Evolutionary conservation across 2,113 vertebrate genomes (phyloP).

Genomic region (Spea multiplicata): DNA sequence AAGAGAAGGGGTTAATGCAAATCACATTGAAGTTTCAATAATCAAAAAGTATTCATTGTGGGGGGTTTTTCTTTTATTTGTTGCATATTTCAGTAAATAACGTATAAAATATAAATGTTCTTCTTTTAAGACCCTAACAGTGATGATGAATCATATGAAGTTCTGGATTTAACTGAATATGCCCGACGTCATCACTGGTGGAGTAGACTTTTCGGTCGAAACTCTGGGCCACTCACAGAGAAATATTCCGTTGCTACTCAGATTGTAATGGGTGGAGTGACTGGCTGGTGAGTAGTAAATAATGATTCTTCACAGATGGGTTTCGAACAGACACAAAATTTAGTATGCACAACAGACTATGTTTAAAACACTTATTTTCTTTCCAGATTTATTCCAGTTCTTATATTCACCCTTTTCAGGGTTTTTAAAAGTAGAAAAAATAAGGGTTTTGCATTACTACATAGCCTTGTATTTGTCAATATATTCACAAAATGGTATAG

Average conservation of each 20-base stretch:
- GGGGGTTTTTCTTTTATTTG: no score
- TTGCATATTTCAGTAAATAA: no score
- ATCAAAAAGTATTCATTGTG: no score
- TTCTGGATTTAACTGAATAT: constrained; percentile 89
- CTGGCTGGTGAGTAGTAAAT: constrained; percentile 84
- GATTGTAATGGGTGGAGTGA: constrained; percentile 89
- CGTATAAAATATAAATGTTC: neutral
- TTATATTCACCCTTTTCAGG: no score
- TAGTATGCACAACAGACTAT: neutral
- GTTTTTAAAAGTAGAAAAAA: no score
- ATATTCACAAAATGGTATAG: no score
- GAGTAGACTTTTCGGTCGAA: constrained; percentile 87
- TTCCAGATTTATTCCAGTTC: constrained; percentile 1
- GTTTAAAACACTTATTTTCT: neutral
- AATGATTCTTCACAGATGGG: neutral
- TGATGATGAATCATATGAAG: constrained; percentile 90
- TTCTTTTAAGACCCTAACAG: constrained; percentile 71
- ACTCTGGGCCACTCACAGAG: constrained; percentile 87
- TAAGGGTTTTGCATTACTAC: no score
- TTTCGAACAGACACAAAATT: neutral
- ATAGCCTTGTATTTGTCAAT: no score
- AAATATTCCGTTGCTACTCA: constrained; percentile 95
- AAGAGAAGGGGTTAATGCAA: no score
- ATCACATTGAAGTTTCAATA: no score
- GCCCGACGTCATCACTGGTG: constrained; percentile 93